Base-by-base conservation (phyloP, 2,113 vertebrate species). In the Megaceryle torquata region DNA sequence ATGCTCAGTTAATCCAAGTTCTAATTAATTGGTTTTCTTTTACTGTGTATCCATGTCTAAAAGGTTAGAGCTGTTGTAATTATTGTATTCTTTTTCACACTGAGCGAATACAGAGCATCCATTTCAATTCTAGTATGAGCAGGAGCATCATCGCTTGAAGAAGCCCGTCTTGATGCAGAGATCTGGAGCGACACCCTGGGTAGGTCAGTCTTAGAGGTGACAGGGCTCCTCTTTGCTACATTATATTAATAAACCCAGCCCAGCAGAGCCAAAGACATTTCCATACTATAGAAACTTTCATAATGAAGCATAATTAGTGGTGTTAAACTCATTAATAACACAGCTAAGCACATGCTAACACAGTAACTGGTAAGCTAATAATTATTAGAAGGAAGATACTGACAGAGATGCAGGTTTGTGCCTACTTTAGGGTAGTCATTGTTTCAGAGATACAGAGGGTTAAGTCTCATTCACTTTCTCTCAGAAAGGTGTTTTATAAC, bases 11-110 rank as follows among this genome's bases (percentile, higher is more conserved):
- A 95, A 89, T 89, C 69, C 86, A 61, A 69, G 11, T 74, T 89
- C 33, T 92, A 86, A 92, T 90, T 95, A 95, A 93, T 77, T 93
- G 60, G 10, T 46, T 92, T 91, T 88, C 46, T 93, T 95, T 82
- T 81, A 35, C 68, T 60, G 68, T 74, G 56, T 74, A 86, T 87
- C 92, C 77, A 76, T 59, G 59, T 65, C 72, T 91, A 76, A 76
- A 84, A 87, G 26, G 20, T 64, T 56, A 81, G 51, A 84, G 18
- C 16, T 79, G 18, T 26, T 82, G 53, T 56, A 67, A 67, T 88
- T 81, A 69, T 15, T 89, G 16, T 33, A 51, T 59, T 57, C 18
- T 56, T 81, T 88, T 87, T 56, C 83, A 79, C 5, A 56, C 2
- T 1, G 2, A 86, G 29, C 21, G 26, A 56, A 78, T 37, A 79